phyloP scores from a whole-genome alignment of 2,113 vertebrate species.

The Toxotes jaculatrix region DNA sequence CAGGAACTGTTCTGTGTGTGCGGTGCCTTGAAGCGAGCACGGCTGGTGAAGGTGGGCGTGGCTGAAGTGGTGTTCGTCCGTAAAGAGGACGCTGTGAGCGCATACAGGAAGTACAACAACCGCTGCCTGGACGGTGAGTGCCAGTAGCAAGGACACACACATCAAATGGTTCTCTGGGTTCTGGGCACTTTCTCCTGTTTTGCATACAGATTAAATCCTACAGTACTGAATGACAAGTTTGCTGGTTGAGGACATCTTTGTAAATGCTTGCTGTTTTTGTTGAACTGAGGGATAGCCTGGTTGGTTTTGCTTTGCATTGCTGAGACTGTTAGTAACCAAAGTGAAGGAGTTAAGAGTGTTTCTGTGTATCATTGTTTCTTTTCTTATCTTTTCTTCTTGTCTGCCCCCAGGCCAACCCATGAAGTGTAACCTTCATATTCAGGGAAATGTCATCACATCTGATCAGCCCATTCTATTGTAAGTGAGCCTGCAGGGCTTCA shows the following conservation, averaged over 20 bases:
- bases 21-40: slow-evolving; percentile 94
- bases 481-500: slow-evolving; percentile 74
- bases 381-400: slow-evolving; percentile 21
- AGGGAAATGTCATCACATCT: slow-evolving; percentile 97
- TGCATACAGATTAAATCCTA: not conserved
- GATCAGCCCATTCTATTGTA: slow-evolving; percentile 98
- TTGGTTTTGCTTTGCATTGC: not conserved
- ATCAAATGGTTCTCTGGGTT: not conserved
- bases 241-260: not conserved
- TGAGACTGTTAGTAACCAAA: not conserved
- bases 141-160: slow-evolving; percentile 21
- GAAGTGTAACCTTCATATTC: slow-evolving; percentile 99
- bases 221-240: not conserved
- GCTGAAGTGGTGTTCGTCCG: slow-evolving; percentile 98
- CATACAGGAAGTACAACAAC: slow-evolving; percentile 99
- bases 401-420: slow-evolving; percentile 92
- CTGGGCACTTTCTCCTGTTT: slow-evolving; percentile 1
- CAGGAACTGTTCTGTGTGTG: slow-evolving; percentile 99
- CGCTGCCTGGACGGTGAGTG: slow-evolving; percentile 95
- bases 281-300: not conserved
- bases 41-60: slow-evolving; percentile 93
- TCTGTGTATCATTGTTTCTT: slow-evolving; percentile 14
- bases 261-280: not conserved
- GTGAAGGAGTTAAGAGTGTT: not conserved
- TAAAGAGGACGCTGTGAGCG: slow-evolving; percentile 96